Conservation (phyloP, 2,888 invertebrate genomes). For the Seladonia tumulorum region DNA sequence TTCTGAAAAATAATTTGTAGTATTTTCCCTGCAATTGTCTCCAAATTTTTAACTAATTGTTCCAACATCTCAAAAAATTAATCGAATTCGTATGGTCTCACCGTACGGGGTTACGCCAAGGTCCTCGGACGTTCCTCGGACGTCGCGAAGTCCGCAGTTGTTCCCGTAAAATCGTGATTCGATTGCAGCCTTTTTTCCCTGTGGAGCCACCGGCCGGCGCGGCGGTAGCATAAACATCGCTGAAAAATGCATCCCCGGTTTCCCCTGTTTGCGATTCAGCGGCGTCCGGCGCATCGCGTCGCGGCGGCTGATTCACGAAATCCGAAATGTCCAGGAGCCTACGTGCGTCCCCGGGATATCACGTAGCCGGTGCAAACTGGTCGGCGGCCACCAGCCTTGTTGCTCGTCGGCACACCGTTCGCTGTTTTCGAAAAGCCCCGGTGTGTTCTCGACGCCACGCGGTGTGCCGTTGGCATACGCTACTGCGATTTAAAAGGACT, state of each 20-base stretch:
- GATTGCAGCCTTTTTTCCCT: slow-evolving; percentile 15
- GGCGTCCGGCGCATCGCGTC: background rate
- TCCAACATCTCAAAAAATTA: too few relatives aligned
- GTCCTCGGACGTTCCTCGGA: too few relatives aligned
- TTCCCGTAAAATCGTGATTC: slow-evolving; percentile 22
- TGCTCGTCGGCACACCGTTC: background rate
- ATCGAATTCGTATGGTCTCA: too few relatives aligned
- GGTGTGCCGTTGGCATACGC: slow-evolving; percentile 51
- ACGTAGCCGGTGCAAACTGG: slow-evolving; percentile 49
- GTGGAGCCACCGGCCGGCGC: background rate
- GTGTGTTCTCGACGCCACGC: slow-evolving; percentile 54
- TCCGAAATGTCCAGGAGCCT: slow-evolving; percentile 55
- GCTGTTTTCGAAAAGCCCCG: slow-evolving; percentile 73
- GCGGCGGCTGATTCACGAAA: slow-evolving; percentile 50
- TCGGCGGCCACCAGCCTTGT: background rate
- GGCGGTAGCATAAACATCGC: slow-evolving; percentile 52
- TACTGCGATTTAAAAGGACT: slow-evolving; percentile 74
- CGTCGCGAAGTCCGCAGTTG: background rate
- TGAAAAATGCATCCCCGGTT: slow-evolving; percentile 61
- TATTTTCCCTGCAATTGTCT: too few relatives aligned
- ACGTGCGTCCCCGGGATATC: slow-evolving; percentile 37
- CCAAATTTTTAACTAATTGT: too few relatives aligned
- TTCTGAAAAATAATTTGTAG: too few relatives aligned
- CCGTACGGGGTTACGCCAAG: too few relatives aligned
- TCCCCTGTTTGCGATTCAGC: slow-evolving; percentile 50